Evolutionary conservation across 2,797 vertebrate species (phyloP).

Genomic region (Mareca penelope): DNA sequence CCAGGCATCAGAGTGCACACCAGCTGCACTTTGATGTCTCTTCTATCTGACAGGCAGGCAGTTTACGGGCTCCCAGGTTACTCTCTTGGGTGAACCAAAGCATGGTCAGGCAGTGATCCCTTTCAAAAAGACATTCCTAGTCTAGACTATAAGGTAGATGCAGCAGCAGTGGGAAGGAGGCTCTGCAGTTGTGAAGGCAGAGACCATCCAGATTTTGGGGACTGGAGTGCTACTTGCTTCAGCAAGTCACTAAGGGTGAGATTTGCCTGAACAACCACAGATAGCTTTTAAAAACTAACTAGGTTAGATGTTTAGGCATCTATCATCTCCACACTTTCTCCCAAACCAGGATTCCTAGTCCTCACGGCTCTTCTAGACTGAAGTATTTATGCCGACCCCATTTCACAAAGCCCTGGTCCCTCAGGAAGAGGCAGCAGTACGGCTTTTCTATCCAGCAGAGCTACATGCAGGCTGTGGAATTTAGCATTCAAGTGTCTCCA

Average conservation of each 20-base stretch:
- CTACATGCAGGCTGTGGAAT: background rate
- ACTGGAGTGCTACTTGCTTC: background rate
- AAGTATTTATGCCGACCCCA: background rate
- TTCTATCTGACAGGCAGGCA: background rate
- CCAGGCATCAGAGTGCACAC: too few species aligned
- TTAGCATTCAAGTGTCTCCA: background rate
- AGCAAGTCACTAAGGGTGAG: background rate
- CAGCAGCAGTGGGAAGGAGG: background rate
- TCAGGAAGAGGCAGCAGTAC: background rate
- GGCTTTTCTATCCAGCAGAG: background rate
- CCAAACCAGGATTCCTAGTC: background rate
- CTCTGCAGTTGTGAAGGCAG: background rate
- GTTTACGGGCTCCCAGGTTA: background rate
- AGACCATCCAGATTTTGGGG: too few species aligned
- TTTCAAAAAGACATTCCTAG: background rate
- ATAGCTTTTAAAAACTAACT: background rate
- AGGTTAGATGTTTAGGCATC: background rate
- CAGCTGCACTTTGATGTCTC: background rate
- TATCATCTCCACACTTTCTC: background rate
- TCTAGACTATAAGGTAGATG: background rate
- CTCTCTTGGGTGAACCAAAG: background rate
- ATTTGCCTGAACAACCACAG: background rate
- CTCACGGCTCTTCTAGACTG: background rate
- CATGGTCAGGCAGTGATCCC: background rate
- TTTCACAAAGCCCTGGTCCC: background rate